Base-by-base conservation (phyloP, 1,140 invertebrate genomes). In the Saccostrea echinata region DNA sequence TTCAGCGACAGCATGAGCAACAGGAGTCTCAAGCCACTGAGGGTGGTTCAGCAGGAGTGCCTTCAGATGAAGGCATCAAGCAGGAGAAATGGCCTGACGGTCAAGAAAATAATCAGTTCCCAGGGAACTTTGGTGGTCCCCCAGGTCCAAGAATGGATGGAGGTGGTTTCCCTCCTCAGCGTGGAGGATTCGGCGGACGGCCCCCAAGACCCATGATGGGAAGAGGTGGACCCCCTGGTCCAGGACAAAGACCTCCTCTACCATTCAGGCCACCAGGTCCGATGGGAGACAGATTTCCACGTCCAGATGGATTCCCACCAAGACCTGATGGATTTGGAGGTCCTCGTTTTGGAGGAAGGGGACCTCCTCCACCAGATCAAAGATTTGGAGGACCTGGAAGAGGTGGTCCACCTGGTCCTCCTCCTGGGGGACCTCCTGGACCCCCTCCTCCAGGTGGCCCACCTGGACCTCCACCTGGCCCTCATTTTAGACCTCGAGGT, bases 121-220 rank as follows among this genome's bases (percentile, higher is more conserved):
- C 52, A 27, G 88, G 88, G 24, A 84, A 85, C 35, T 86, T 86
- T 86, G 84, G 64, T 57, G 88, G 87, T 43, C 81, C 55, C 33
- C 35, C 52, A 35, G 86, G 86, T 51, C 30, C 35, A 35, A 84
- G 64, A 68, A 68, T 55, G 84, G 24, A 84, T n/a, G 24, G 53
- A 81, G 27, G 53, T 57, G 80, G 80, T 6, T 57, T 80, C 27
- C 80, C 80, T n/a, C 61, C 68, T 81, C 30, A 57, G 16, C 61
- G 86, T 85, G 88, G 88, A n/a, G 88, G 88, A 55, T 85, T 85
- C 83, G 88, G 86, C 21, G 88, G 88, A 12, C 30, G 88, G 53
- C 84, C 86, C 11, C 88, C 84, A 24, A 85, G 86, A 86, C 88
- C 88, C 35, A 81, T 87, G 68, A 89, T 89, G 88, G 88, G 88